These are phyloP conservation scores for Sminthopsis crassicaudata DNA, from an alignment of 2,113 vertebrate species.

Conservation along the genomic window DNA sequence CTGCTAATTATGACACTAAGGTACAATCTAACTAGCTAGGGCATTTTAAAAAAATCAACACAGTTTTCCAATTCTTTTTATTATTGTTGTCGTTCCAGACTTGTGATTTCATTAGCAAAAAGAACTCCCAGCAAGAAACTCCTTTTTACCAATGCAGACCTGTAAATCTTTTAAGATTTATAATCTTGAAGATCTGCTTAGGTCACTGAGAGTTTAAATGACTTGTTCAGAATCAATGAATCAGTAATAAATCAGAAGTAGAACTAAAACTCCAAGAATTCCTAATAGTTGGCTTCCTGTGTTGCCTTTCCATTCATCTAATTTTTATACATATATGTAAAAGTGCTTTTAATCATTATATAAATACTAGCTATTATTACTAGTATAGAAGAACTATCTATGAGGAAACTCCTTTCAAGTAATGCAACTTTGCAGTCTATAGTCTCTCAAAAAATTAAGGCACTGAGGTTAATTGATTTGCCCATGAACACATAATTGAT, in stretches of 20 bases:
- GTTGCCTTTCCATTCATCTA: not conserved
- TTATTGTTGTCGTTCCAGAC: constrained; percentile 6
- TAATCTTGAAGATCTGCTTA: not conserved
- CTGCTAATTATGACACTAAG: not conserved
- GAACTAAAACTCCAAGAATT: not conserved
- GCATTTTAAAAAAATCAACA: not conserved
- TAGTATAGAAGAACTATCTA: not conserved
- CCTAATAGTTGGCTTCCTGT: too few relatives aligned
- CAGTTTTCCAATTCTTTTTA: constrained; percentile 26
- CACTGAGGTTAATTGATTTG: not conserved
- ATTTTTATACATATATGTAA: not conserved
- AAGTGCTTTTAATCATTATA: not conserved
- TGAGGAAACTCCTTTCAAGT: not conserved
- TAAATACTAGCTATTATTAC: not conserved
- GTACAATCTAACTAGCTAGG: not conserved
- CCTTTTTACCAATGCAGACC: not conserved
- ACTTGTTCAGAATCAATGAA: not conserved
- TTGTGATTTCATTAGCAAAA: not conserved
- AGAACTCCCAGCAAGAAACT: not conserved
- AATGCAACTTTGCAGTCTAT: not conserved
- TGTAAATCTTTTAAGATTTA: not conserved
- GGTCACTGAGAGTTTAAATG: not conserved
- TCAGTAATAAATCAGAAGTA: not conserved
- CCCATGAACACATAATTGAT: not conserved
- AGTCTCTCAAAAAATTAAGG: not conserved